These are phyloP conservation scores for Orussus abietinus DNA, from an alignment of 1,140 invertebrate species.

Conservation along the genomic window DNA sequence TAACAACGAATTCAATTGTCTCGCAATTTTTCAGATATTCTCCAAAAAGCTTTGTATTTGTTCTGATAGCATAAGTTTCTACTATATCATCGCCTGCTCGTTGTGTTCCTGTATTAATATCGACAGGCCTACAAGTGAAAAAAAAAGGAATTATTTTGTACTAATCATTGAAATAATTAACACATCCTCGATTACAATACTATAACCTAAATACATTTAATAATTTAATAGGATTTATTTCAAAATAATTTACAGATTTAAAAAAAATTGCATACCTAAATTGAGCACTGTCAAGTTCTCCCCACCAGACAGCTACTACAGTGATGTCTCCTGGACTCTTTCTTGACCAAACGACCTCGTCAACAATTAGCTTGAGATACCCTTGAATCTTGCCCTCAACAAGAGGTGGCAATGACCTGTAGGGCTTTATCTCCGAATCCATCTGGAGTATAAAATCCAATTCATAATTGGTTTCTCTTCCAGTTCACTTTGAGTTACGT, in stretches of 20 bases:
- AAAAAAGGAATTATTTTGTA: too few species aligned
- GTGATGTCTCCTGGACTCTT: slow-evolving; percentile 33
- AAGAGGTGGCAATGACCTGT: slow-evolving; percentile 39
- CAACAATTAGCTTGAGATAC: slow-evolving; percentile 37
- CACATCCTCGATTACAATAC: slow-evolving; percentile 6
- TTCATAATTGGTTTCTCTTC: slow-evolving; percentile 1
- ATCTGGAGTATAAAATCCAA: slow-evolving; percentile 22
- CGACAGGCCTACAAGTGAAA: slow-evolving; percentile 30
- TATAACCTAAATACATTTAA: not conserved
- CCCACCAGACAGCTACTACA: slow-evolving; percentile 45
- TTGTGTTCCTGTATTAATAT: slow-evolving; percentile 20
- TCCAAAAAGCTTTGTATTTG: slow-evolving; percentile 38
- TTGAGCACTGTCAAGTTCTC: slow-evolving; percentile 35
- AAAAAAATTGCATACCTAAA: slow-evolving; percentile 39
- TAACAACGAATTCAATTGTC: slow-evolving; percentile 34
- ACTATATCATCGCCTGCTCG: slow-evolving; percentile 23
- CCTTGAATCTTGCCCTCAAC: slow-evolving; percentile 46
- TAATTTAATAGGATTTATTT: slow-evolving; percentile 7
- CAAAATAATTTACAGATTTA: slow-evolving; percentile 3
- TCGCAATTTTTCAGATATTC: slow-evolving; percentile 48
- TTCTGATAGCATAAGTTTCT: slow-evolving; percentile 38
- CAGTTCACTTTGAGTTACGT: too few species aligned
- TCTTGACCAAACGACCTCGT: slow-evolving; percentile 41
- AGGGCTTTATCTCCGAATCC: slow-evolving; percentile 29
- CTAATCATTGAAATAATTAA: slow-evolving; percentile 4